A percentile compares a stretch with the other conserved stretches of the same genome.
Conservation (phyloP, 2,888 invertebrate genomes). For the Ptycholaimellus sp. region DNA sequence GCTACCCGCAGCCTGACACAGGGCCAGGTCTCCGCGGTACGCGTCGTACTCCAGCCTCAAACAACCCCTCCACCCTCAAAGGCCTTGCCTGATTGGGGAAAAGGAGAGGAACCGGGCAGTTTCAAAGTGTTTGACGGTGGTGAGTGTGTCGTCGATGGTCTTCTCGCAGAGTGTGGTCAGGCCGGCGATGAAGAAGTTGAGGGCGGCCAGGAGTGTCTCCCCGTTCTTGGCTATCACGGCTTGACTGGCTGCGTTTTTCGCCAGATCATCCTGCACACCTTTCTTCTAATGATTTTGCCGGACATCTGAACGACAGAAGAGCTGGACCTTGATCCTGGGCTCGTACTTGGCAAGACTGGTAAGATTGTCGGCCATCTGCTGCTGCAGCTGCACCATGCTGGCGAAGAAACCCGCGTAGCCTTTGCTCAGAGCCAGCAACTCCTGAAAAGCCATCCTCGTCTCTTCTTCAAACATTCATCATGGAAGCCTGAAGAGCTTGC, state of each 20-base stretch:
- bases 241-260: conserved; percentile 85
- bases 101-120: conserved; percentile 39
- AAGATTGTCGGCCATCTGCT: conserved; percentile 70
- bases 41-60: conserved; percentile 86
- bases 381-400: conserved; percentile 58
- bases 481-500: conserved; percentile 1
- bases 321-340: conserved; percentile 63
- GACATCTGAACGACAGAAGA: no score
- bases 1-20: conserved; percentile 34
- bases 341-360: conserved; percentile 83
- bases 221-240: conserved; percentile 73
- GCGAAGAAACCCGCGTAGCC: conserved; percentile 66
- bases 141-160: conserved; percentile 79
- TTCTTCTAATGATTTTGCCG: no score
- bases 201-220: conserved; percentile 55
- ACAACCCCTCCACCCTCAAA: neutral
- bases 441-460: no score
- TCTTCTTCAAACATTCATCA: conserved; percentile 7
- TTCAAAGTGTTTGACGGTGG: conserved; percentile 52
- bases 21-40: conserved; percentile 73
- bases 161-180: conserved; percentile 85
- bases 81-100: neutral
- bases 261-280: conserved; percentile 45
- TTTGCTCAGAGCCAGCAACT: conserved; percentile 57
- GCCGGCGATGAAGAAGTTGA: conserved; percentile 84